Evolutionary conservation across 1,140 invertebrate species (phyloP).

Genomic region (Drosophila baimaii): DNA sequence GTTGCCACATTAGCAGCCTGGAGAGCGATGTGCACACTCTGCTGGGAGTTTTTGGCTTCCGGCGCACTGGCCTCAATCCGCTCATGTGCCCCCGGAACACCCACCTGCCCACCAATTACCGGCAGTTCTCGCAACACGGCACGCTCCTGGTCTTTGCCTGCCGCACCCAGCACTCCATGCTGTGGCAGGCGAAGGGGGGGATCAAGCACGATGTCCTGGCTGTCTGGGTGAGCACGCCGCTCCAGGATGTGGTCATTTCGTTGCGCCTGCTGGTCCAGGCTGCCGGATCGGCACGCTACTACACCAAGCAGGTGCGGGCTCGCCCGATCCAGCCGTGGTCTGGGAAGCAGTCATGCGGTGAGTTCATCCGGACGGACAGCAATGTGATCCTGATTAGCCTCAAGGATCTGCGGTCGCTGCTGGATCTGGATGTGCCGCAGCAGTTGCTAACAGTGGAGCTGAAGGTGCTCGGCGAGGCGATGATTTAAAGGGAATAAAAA

Average conservation of each 20-base stretch:
- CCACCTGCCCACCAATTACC: constrained; percentile 42
- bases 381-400: constrained; percentile 57
- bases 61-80: constrained; percentile 54
- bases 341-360: constrained; percentile 19
- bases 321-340: constrained; percentile 22
- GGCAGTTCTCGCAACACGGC: constrained; percentile 53
- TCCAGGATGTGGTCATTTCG: constrained; percentile 35
- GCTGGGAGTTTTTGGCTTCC: constrained; percentile 57
- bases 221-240: constrained; percentile 53
- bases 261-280: constrained; percentile 52
- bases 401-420: constrained; percentile 33
- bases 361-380: constrained; percentile 58
- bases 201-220: constrained; percentile 49
- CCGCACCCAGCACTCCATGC: constrained; percentile 45
- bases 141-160: constrained; percentile 58
- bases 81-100: constrained; percentile 54
- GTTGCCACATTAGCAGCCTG: constrained; percentile 34
- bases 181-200: constrained; percentile 46
- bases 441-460: constrained; percentile 51
- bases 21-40: constrained; percentile 39
- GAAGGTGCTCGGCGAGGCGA: constrained; percentile 44
- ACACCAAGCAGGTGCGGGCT: constrained; percentile 41
- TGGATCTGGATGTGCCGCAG: constrained; percentile 24
- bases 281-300: constrained; percentile 35
- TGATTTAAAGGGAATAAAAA: constrained; percentile 7